phyloP scores from a whole-genome alignment of 2,888 invertebrate genomes.

The Norana najaformis region DNA sequence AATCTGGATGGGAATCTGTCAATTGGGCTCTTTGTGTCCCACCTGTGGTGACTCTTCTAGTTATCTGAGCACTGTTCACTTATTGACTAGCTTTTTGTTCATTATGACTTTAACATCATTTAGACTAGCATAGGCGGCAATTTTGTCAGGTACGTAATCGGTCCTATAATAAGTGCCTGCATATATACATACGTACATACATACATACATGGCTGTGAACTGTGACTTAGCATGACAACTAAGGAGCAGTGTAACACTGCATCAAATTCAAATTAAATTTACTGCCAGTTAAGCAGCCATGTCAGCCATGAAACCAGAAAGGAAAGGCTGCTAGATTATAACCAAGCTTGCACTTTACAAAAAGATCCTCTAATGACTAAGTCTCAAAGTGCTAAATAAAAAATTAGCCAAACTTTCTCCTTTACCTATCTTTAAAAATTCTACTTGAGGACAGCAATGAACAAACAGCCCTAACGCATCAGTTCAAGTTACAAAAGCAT shows the following conservation, averaged over 20 bases:
- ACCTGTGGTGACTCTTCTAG: no score
- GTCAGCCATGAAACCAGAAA: neutral
- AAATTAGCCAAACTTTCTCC: neutral
- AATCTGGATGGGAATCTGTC: no score
- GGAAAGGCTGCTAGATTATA: neutral
- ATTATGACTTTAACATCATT: no score
- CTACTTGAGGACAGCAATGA: neutral
- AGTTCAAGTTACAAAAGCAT: neutral
- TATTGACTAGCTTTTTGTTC: no score
- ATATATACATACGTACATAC: no score
- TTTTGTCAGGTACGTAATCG: no score
- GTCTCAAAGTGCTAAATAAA: neutral
- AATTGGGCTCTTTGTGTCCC: no score
- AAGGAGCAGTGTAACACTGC: neutral
- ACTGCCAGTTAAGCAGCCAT: neutral
- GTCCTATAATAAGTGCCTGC: no score
- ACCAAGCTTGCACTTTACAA: neutral
- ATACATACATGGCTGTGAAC: neutral
- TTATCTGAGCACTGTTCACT: no score
- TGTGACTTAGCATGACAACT: neutral
- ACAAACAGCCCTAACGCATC: neutral
- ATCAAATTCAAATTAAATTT: neutral
- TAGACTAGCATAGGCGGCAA: no score
- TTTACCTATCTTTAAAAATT: neutral
- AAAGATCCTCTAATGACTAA: neutral